phyloP scores from a whole-genome alignment of 2,113 vertebrate species.

The Microtus richardsoni region DNA sequence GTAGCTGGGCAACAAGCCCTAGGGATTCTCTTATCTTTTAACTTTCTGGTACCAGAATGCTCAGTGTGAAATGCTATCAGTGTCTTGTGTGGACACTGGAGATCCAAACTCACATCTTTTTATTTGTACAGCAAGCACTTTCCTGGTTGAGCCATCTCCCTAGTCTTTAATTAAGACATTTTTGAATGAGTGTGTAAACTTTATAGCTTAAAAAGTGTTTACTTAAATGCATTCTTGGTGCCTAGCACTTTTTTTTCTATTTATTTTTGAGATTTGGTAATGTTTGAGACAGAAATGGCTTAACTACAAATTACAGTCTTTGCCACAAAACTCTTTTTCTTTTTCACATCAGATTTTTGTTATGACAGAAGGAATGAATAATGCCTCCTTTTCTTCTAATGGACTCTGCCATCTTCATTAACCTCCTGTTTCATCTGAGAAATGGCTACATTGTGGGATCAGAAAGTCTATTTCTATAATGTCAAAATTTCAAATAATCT shows the following conservation, averaged over 20 bases:
- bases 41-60: background rate
- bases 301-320: constrained; percentile 12
- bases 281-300: constrained; percentile 11
- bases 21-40: background rate
- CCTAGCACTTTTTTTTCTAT: background rate
- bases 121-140: background rate
- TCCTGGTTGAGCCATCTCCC: too few relatives aligned
- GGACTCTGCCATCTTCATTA: constrained; percentile 81
- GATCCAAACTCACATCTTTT: background rate
- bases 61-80: background rate
- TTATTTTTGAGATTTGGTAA: background rate
- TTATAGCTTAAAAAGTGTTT: background rate
- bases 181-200: background rate
- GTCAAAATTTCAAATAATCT: constrained; percentile 78
- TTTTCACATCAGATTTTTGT: background rate
- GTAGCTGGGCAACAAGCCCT: background rate
- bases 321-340: background rate
- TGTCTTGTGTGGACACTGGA: background rate
- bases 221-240: constrained; percentile 13
- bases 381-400: constrained; percentile 78
- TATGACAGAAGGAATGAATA: constrained; percentile 77
- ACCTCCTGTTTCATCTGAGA: constrained; percentile 83
- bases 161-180: background rate
- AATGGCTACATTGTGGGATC: constrained; percentile 78
- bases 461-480: constrained; percentile 69